These are phyloP conservation scores for Bucorvus abyssinicus DNA, from an alignment of 2,797 vertebrate genomes.

Conservation along the genomic window DNA sequence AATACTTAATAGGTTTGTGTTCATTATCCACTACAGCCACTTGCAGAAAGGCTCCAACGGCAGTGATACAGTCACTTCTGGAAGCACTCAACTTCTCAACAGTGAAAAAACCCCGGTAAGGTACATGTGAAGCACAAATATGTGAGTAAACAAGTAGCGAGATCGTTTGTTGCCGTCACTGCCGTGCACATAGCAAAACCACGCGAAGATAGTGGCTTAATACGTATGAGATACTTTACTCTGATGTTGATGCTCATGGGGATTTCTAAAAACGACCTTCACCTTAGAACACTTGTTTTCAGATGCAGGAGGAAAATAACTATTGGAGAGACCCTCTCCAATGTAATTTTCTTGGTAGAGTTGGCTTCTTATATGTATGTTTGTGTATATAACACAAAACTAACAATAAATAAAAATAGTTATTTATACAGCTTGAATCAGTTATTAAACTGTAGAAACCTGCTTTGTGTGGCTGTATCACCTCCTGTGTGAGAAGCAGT, in stretches of 20 bases:
- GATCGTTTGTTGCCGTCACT: neutral
- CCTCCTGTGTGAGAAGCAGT: neutral
- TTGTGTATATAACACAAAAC: neutral
- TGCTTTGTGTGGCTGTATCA: neutral
- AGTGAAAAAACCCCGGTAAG: neutral
- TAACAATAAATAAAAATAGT: neutral
- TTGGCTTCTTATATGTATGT: rapidly evolving
- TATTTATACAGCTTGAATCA: neutral
- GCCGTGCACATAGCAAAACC: neutral
- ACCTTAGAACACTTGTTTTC: neutral
- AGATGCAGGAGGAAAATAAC: neutral
- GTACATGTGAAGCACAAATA: neutral
- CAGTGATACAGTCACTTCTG: neutral
- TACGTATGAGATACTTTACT: neutral
- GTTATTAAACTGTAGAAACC: neutral
- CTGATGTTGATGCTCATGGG: neutral
- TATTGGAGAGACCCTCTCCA: neutral
- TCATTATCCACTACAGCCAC: neutral
- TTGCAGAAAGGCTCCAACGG: neutral
- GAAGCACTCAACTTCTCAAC: neutral
- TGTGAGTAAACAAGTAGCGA: neutral
- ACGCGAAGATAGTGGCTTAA: neutral
- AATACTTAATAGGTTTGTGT: constrained; percentile 8
- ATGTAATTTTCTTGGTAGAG: neutral
- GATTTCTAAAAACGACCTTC: neutral